Base-by-base conservation (phyloP, 2,797 vertebrate genomes). In the Eulemur albifrons region DNA sequence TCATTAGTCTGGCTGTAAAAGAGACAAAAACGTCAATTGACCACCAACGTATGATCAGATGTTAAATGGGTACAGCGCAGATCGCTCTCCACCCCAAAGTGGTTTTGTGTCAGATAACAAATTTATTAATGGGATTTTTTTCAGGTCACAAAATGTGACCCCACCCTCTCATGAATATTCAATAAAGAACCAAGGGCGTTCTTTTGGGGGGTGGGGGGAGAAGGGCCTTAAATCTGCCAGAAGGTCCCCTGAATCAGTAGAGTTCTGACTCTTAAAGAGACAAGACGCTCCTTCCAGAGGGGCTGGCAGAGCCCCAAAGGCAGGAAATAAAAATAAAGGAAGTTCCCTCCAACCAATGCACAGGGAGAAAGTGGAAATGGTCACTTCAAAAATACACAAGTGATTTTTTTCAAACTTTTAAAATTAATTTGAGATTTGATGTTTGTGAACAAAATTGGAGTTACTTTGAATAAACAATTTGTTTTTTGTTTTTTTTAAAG, bases 141-240 rank as follows among this genome's bases (percentile, higher is more conserved):
- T 97, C 97, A 98, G 96, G 98, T 98, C 98, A 97, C 95, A 98
- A 98, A 98, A 98, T 95, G 95, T 98, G 97, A 95, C 98, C 98
- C 98, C 97, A 98, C 98, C 98, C 97, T 98, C 96, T 98, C 97
- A 98, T 98, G 98, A 98, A 99, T 98, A 98, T 98, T 98, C 98
- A 98, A 97, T 93, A 98, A 90, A 90, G 96, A 98, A 96, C 93
- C 97, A 96, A 96, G 96, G 95, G 96, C 87, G 88, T 97, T 96
- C 97, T 97, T 97, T 92, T 95, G 79, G 35, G 12, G 48, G 54
- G 21, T 4, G 20, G 54, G 7, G 38, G 23, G 38, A 52, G 14
- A 75, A 57, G 97, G 97, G 95, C 95, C 97, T 98, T 98, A 98
- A 97, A 98, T 98, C 97, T 98, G 95, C 97, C 97, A 98, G 83